Evolutionary conservation across 2,888 invertebrate species (phyloP), one percentile per base, ranked within the genome.

Genomic region (Microctonus hyperodae): DNA sequence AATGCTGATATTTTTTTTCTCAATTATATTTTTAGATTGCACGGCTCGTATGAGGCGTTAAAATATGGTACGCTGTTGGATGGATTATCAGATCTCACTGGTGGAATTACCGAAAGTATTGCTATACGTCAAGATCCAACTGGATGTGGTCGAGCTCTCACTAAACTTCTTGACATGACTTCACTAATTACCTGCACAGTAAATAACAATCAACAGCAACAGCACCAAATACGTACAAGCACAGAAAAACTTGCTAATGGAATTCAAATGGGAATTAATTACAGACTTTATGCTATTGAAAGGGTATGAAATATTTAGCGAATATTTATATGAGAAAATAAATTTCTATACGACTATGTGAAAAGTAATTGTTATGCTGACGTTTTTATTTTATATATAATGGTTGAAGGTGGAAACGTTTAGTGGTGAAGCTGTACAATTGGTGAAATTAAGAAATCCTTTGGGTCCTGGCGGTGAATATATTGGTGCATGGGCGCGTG

Each of bases 31-130:
- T 37, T 13, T 81, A 95, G 95, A 85, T 85, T 96, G 64, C 96
- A 96, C 80, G 96, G 96, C 4, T 96, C 96, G 0, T 96, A 96
- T 84, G 96, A 96, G 85, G 96, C 96, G 0, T 86, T 96, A 1
- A 96, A 96, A 80, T 96, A 96, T 79, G 95, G 95, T n/a, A 94
- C 93, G 53, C 86, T 94, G 11, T 85, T 95, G 69, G 95, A 96
- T 81, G 96, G 95, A 0, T 85, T 96, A 61, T 93, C 94, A 0
- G 95, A 96, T 84, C 86, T 96, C 33, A 93, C 95, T 0, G 96
- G 96, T 0, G 96, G 96, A 5, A 92, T 96, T 66, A 94, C 95
- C 0, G 95, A 96, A 82, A 91, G 91, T 69, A 88, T 95, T 71
- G 87, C 88, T n/a, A 87, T 92, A 40, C 86, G 90, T 13, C 90